Conservation (phyloP, 2,888 invertebrate species). For the Lithophane semibrunnea region DNA sequence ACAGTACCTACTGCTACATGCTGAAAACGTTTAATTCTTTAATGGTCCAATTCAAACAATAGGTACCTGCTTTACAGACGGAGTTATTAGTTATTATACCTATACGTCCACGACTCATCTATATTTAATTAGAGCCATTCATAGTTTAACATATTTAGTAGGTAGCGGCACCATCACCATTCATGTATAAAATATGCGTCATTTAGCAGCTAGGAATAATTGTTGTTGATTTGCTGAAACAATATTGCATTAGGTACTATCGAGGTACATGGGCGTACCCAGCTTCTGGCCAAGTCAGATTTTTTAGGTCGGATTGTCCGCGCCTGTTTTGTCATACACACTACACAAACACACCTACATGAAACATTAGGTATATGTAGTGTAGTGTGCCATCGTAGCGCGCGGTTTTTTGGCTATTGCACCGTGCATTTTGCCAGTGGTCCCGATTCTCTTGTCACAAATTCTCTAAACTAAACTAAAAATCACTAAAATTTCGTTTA, state of each 20-base stretch:
- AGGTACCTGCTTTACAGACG: neutral
- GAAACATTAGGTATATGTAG: too few species aligned
- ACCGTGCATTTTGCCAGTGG: too few species aligned
- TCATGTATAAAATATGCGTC: slow-evolving; percentile 19
- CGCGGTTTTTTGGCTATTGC: too few species aligned
- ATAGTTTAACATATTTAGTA: slow-evolving; percentile 25
- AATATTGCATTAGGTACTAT: neutral
- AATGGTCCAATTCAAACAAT: neutral
- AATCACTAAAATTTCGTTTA: too few species aligned
- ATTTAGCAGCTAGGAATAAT: neutral
- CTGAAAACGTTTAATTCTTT: neutral
- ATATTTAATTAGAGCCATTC: slow-evolving; percentile 31
- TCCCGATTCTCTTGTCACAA: too few species aligned
- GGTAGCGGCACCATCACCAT: neutral
- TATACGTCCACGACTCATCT: slow-evolving; percentile 2
- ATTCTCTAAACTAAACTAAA: too few species aligned
- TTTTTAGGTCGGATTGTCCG: too few species aligned
- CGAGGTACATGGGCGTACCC: too few species aligned
- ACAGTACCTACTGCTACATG: neutral
- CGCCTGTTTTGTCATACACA: too few species aligned
- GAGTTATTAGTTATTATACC: neutral
- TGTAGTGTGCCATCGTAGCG: too few species aligned
- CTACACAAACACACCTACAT: too few species aligned
- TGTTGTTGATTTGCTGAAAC: slow-evolving; percentile 14
- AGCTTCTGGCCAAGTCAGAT: too few species aligned